These are phyloP conservation scores for Siderastrea siderea DNA, from an alignment of 92 coral and sea anemone genomes.

Conservation along the genomic window DNA sequence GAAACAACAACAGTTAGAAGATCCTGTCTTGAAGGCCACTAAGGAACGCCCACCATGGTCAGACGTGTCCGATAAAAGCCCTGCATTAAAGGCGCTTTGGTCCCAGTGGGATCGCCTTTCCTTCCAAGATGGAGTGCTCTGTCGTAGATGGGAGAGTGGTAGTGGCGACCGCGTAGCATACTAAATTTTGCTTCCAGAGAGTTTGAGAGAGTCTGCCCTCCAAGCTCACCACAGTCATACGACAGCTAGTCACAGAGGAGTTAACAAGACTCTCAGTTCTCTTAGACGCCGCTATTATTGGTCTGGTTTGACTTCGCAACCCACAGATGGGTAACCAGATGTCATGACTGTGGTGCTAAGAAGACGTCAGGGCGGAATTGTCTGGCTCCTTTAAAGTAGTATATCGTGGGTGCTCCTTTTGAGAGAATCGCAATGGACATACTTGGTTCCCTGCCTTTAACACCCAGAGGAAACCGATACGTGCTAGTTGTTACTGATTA, in stretches of 20 bases:
- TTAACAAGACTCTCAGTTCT: constrained; percentile 35
- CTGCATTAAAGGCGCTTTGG: constrained; percentile 44
- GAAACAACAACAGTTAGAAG: constrained; percentile 35
- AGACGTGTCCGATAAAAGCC: constrained; percentile 41
- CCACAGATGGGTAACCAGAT: constrained; percentile 31
- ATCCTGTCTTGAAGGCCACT: constrained; percentile 35
- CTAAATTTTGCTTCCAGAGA: constrained; percentile 61
- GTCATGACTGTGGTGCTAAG: constrained; percentile 35
- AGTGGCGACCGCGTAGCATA: constrained; percentile 7
- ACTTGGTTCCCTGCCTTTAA: constrained; percentile 18
- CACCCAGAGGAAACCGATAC: constrained; percentile 43
- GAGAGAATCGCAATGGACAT: constrained; percentile 50
- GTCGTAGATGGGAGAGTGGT: constrained; percentile 64
- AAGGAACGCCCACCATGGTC: constrained; percentile 47
- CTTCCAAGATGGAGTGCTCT: constrained; percentile 36
- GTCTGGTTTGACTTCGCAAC: constrained; percentile 30
- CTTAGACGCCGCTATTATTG: constrained; percentile 65
- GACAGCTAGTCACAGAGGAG: constrained; percentile 68
- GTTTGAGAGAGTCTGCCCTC: constrained; percentile 51
- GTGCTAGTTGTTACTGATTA: not conserved
- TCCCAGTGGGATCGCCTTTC: constrained; percentile 56
- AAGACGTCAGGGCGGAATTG: constrained; percentile 18
- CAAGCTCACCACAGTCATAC: constrained; percentile 66
- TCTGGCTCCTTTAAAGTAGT: constrained; percentile 42
- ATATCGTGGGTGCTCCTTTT: constrained; percentile 40